phyloP scores from a whole-genome alignment of 1,140 invertebrate genomes.

The Drosophila sp. region DNA sequence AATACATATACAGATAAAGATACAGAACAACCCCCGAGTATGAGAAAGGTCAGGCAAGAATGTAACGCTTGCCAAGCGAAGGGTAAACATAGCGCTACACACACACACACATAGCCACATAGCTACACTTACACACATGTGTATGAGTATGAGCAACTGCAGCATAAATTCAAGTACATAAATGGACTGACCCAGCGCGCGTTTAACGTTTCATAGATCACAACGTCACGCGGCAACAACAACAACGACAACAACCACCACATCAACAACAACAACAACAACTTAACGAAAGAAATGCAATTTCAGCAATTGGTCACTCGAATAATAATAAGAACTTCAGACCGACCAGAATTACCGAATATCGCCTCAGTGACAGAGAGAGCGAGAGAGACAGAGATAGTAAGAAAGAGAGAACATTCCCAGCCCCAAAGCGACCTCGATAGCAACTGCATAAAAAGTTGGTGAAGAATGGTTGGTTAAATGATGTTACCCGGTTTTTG shows the following conservation, averaged over 20 bases:
- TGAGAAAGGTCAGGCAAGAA: conserved; percentile 59
- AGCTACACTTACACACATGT: conserved; percentile 18
- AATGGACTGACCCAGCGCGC: conserved; percentile 34
- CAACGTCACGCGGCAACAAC: conserved; percentile 68
- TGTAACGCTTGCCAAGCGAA: conserved; percentile 57
- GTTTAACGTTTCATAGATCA: conserved; percentile 54
- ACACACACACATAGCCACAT: conserved; percentile 20
- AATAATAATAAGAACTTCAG: conserved; percentile 6
- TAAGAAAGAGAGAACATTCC: conserved; percentile 10
- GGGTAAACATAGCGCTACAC: conserved; percentile 69
- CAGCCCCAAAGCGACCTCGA: conserved; percentile 67
- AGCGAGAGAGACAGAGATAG: neutral
- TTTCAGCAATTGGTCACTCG: conserved; percentile 64
- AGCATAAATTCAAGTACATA: conserved; percentile 70
- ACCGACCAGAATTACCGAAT: conserved; percentile 17
- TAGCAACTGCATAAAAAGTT: conserved; percentile 47
- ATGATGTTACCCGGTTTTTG: conserved; percentile 79
- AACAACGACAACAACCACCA: conserved; percentile 40
- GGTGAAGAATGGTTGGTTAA: conserved; percentile 49
- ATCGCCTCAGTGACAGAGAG: neutral
- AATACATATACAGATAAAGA: conserved; percentile 9
- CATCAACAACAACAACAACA: conserved; percentile 53
- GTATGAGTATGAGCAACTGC: conserved; percentile 29
- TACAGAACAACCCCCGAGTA: conserved; percentile 46
- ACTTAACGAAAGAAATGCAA: conserved; percentile 60